Evolutionary conservation across 2,113 vertebrate species (phyloP).

Genomic region (Suncus etruscus): DNA sequence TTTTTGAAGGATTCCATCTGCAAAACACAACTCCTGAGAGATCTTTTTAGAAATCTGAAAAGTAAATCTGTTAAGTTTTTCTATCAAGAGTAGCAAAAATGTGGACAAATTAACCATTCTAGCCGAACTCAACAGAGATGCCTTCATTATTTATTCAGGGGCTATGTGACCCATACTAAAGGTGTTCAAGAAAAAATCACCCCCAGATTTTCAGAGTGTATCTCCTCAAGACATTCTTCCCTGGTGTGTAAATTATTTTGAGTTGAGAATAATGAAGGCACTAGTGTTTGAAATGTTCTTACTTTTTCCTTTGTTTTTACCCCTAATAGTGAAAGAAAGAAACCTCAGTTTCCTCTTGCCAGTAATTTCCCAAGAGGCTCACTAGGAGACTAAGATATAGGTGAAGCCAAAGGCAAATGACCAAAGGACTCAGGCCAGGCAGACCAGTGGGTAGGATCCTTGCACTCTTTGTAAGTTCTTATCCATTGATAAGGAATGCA

Average conservation of each 20-base stretch:
- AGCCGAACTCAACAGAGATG: background rate
- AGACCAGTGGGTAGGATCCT: too few species aligned
- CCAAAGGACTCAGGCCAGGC: too few species aligned
- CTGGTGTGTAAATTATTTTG: background rate
- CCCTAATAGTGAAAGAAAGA: too few species aligned
- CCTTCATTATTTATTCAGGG: background rate
- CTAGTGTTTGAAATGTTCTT: too few species aligned
- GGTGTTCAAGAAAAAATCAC: background rate
- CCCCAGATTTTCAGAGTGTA: background rate
- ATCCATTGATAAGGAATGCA: too few species aligned
- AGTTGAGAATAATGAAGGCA: background rate
- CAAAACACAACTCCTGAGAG: background rate
- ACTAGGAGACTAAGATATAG: too few species aligned
- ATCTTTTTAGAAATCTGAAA: background rate
- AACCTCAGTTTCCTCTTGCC: too few species aligned
- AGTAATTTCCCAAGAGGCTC: too few species aligned
- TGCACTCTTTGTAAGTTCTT: too few species aligned
- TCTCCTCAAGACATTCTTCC: background rate
- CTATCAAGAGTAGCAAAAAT: background rate
- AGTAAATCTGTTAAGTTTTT: background rate
- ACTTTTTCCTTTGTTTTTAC: background rate
- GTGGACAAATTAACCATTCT: background rate
- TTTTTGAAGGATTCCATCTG: background rate
- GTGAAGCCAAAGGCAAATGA: too few species aligned
- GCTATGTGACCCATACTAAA: background rate